phyloP scores from a whole-genome alignment of 2,888 invertebrate species.

The Bhutanitis thaidina region DNA sequence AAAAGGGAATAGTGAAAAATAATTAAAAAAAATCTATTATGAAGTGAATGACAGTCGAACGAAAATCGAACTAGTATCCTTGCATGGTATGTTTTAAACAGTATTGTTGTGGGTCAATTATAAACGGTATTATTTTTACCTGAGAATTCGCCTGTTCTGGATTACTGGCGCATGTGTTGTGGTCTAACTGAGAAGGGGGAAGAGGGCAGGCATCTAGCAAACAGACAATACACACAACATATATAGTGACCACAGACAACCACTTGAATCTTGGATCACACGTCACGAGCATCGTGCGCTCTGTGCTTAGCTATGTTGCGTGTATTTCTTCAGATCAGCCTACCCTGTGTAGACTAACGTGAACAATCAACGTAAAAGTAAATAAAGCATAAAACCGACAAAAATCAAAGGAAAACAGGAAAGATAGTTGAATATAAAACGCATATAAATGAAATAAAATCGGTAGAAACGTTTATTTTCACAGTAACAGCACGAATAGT shows the following conservation, averaged over 20 bases:
- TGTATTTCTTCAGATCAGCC: slow-evolving; percentile 70
- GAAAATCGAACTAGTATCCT: slow-evolving; percentile 70
- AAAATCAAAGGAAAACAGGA: slow-evolving; percentile 62
- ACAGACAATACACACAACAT: slow-evolving; percentile 91
- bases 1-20: slow-evolving; percentile 61
- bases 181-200: slow-evolving; percentile 92
- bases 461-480: slow-evolving; percentile 29
- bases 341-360: slow-evolving; percentile 49
- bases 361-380: slow-evolving; percentile 26
- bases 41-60: slow-evolving; percentile 75
- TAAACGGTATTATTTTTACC: slow-evolving; percentile 80
- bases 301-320: slow-evolving; percentile 64
- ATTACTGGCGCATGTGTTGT: slow-evolving; percentile 88
- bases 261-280: slow-evolving; percentile 78
- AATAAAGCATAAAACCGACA: slow-evolving; percentile 31
- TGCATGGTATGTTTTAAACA: slow-evolving; percentile 74
- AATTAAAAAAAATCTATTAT: slow-evolving; percentile 51
- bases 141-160: slow-evolving; percentile 86
- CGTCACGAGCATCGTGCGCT: slow-evolving; percentile 67
- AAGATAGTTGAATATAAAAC: slow-evolving; percentile 68
- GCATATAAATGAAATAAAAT: slow-evolving; percentile 53
- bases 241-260: slow-evolving; percentile 81
- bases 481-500: slow-evolving; percentile 20
- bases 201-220: slow-evolving; percentile 97
- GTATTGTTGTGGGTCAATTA: slow-evolving; percentile 75